Evolutionary conservation across 2,797 vertebrate genomes (phyloP), one percentile per base, ranked within the genome.

Genomic region (Sebastes minor): DNA sequence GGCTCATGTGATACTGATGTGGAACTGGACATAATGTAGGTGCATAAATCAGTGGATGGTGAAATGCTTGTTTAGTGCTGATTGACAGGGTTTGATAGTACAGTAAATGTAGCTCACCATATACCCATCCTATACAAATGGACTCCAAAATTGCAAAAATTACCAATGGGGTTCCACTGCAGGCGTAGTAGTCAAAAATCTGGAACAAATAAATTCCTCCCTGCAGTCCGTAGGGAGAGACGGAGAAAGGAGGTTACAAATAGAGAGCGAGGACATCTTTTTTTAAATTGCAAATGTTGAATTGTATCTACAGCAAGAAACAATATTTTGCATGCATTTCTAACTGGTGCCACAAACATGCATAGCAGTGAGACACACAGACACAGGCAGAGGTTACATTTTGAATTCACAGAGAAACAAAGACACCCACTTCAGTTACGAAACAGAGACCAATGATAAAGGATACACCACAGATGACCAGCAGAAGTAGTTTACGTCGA

Each of bases 401-500:
- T 60, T 5, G 7, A 33, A 25, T 20, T 20, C 14, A 33, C 28
- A 74, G 22, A 13, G 16, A 52, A 5, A 46, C 63, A 16, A 18
- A 20, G 13, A 38, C 52, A 70, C 52, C 3, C 30, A 70, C 68
- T 9, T 70, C 53, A 25, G 68, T 98, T 66, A 98, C 91, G 89
- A 98, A 92, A 14, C 95, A 52, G 13, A 98, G 94, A 27, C 97
- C 97, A 14, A 97, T 10, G 2, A 96, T 80, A 78, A 96, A 98
- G 86, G 95, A 95, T 1, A 65, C 66, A 5, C 93, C 57, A 0
- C 95, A 92, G 16, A 97, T 70, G 63, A 66, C 80, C 16, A 98
- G 92, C 32, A 97, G 96, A 42, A 98, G 94, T 35, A 98, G 76
- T 84, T 98, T 96, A 2, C 97, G 93, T 25, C 94, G 91, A 8